Conservation (phyloP, 2,797 vertebrate genomes). For the Setipinna tenuifilis region DNA sequence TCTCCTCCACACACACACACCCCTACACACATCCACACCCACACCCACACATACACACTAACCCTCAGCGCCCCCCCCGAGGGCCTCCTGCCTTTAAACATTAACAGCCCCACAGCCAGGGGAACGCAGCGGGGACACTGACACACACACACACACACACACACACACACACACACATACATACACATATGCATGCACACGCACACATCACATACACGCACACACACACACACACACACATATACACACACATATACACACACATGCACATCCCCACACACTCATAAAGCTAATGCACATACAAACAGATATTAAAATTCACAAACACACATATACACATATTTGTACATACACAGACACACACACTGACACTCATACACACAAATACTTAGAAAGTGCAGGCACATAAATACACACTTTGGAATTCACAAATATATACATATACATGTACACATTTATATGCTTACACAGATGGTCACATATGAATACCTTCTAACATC, state of each 20-base stretch:
- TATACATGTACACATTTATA: background rate
- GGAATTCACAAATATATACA: constrained; percentile 44
- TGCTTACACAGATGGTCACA: background rate
- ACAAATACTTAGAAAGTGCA: too few species aligned
- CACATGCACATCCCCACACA: background rate
- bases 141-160: background rate
- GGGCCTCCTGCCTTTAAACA: constrained; percentile 79
- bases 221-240: constrained; percentile 33
- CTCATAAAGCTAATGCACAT: background rate
- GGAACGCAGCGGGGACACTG: constrained; percentile 3
- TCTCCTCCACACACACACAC: too few species aligned
- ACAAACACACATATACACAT: constrained; percentile 13
- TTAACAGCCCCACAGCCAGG: constrained; percentile 75
- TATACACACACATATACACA: constrained; percentile 1
- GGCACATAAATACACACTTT: constrained; percentile 42
- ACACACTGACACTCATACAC: constrained; percentile 19
- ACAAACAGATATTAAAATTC: constrained; percentile 24
- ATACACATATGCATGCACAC: background rate
- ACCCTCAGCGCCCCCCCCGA: constrained; percentile 70
- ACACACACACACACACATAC: constrained; percentile 26
- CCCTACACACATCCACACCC: too few species aligned
- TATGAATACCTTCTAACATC: constrained; percentile 41
- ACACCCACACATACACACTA: too few species aligned
- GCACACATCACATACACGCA: background rate
- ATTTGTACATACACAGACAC: background rate